These are phyloP conservation scores for Zaprionus gabonicus DNA, from an alignment of 1,140 invertebrate genomes.

Conservation along the genomic window DNA sequence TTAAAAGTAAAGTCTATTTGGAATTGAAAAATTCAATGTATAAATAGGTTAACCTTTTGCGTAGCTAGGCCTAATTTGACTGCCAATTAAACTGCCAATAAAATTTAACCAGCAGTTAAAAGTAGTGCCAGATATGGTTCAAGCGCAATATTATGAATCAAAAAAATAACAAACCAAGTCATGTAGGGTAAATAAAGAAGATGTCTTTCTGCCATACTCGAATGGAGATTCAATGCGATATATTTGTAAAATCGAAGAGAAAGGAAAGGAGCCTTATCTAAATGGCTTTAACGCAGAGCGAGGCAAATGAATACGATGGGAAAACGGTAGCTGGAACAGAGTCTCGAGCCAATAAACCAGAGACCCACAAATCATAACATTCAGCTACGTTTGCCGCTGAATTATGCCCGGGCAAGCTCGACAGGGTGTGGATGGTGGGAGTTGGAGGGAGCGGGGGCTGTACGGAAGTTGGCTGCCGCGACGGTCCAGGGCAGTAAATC, in stretches of 20 bases:
- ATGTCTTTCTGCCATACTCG: background rate
- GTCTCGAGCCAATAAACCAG: constrained; percentile 58
- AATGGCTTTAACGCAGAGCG: constrained; percentile 51
- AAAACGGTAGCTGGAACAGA: constrained; percentile 15
- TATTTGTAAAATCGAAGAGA: background rate
- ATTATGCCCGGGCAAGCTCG: constrained; percentile 60
- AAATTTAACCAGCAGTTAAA: background rate
- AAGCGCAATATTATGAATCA: background rate
- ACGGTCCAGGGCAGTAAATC: constrained; percentile 73
- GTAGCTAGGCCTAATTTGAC: background rate
- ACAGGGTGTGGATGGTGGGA: background rate
- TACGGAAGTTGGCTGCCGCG: constrained; percentile 35
- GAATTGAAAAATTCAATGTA: background rate
- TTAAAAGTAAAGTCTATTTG: background rate
- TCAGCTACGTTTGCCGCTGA: constrained; percentile 76
- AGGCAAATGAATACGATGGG: constrained; percentile 20
- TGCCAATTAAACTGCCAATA: accelerated
- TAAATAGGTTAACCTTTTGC: background rate
- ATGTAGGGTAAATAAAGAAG: no score
- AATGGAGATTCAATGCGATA: background rate
- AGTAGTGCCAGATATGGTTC: background rate
- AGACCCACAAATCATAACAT: constrained; percentile 80
- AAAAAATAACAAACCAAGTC: background rate
- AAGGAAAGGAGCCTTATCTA: constrained; percentile 29
- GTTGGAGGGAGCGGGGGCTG: background rate